Conservation (phyloP, 2,113 vertebrate species). For the Marcusenius ussheri region DNA sequence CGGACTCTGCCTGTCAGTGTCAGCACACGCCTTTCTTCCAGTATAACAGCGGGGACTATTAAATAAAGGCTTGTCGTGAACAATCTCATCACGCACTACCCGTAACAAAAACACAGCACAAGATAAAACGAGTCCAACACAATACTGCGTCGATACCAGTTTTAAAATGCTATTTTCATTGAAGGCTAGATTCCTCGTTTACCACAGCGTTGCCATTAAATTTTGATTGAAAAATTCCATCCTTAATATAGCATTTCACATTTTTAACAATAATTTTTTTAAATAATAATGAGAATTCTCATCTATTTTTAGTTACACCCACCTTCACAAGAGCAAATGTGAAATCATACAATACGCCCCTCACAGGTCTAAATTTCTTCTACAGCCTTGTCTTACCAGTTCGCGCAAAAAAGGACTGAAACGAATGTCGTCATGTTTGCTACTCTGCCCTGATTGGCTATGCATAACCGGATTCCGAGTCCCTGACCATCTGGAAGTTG, state of each 20-base stretch:
- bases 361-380: constrained; percentile 16
- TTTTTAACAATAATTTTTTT: not conserved
- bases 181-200: not conserved
- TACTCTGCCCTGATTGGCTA: constrained; percentile 35
- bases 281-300: not conserved
- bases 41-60: not conserved
- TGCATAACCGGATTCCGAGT: not conserved
- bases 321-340: constrained; percentile 35
- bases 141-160: not conserved
- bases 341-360: not conserved
- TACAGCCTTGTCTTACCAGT: not conserved
- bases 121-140: not conserved
- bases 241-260: not conserved
- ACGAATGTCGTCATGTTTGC: constrained; percentile 39
- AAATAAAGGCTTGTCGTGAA: not conserved
- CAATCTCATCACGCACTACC: not conserved
- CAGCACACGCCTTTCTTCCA: not conserved
- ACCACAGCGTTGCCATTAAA: not conserved
- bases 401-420: constrained; percentile 49
- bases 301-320: constrained; percentile 44
- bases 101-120: not conserved
- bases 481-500: constrained; percentile 34
- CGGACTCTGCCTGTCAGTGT: not conserved
- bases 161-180: not conserved
- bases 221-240: not conserved